Conservation (phyloP, 2,888 invertebrate genomes). For the Drosophila sordidapex region DNA sequence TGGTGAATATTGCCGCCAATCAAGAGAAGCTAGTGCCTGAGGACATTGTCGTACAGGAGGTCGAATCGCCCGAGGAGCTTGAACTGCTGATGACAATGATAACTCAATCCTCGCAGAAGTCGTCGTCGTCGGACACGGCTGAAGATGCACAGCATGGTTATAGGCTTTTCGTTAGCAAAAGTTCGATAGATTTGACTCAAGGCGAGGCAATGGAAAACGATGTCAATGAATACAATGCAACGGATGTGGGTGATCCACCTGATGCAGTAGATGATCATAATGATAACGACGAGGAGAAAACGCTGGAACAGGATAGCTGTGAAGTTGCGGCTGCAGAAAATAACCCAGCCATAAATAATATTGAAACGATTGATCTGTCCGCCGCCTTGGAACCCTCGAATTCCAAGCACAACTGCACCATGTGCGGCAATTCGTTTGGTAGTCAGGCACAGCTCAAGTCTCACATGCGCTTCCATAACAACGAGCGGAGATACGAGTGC, state of each 20-base stretch:
- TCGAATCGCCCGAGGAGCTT: not conserved
- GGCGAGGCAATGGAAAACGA: slow-evolving; percentile 19
- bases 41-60: not conserved
- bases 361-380: slow-evolving; percentile 32
- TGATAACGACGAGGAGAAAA: slow-evolving; percentile 4
- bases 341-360: not conserved
- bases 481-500: slow-evolving; percentile 57
- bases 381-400: slow-evolving; percentile 32
- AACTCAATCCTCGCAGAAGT: not conserved
- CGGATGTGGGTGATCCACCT: slow-evolving; percentile 9
- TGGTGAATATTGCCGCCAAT: not conserved
- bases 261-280: slow-evolving; percentile 5
- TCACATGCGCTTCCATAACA: slow-evolving; percentile 50
- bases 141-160: slow-evolving; percentile 9
- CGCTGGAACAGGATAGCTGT: not conserved
- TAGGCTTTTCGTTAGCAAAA: slow-evolving; percentile 22
- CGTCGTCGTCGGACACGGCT: not conserved
- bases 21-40: not conserved
- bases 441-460: slow-evolving; percentile 36
- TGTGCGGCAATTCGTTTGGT: slow-evolving; percentile 50
- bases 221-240: slow-evolving; percentile 30
- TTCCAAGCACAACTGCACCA: slow-evolving; percentile 38
- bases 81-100: not conserved
- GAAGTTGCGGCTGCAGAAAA: not conserved
- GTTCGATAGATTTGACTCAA: slow-evolving; percentile 11